A percentile compares a stretch with the other conserved stretches of the same genome.
These are phyloP conservation scores for Chloroclystis v-ata DNA, from an alignment of 2,888 invertebrate species.

Conservation along the genomic window DNA sequence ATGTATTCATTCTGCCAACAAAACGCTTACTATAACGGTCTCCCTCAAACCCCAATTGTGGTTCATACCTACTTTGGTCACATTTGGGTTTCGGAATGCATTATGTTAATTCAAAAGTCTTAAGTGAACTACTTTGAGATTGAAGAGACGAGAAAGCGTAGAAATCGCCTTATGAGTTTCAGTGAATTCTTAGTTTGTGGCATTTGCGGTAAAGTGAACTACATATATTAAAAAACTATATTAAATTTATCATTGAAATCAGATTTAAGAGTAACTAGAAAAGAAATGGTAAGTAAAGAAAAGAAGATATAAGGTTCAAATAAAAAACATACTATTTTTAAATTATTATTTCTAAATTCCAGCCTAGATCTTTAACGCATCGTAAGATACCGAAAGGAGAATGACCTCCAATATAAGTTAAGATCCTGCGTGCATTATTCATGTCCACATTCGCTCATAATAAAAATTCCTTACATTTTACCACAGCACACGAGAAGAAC, in stretches of 20 bases:
- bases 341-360: too few species aligned
- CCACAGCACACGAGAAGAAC: constrained; percentile 40
- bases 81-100: constrained; percentile 14
- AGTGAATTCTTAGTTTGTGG: constrained; percentile 16
- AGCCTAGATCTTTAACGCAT: too few species aligned
- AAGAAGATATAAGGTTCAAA: too few species aligned
- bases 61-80: constrained; percentile 12
- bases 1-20: constrained; percentile 17
- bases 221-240: too few species aligned
- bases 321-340: too few species aligned
- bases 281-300: too few species aligned
- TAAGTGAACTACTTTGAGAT: constrained; percentile 15
- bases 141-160: constrained; percentile 22
- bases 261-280: too few species aligned
- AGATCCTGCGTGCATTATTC: constrained; percentile 57
- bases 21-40: constrained; percentile 18
- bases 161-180: constrained; percentile 13
- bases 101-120: constrained; percentile 17
- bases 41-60: constrained; percentile 4
- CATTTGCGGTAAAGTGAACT: too few species aligned
- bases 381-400: background rate
- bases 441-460: constrained; percentile 46
- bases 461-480: constrained; percentile 61
- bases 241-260: too few species aligned
- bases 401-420: background rate